Evolutionary conservation across 2,797 vertebrate species (phyloP), one percentile per base, ranked within the genome.

Genomic region (Oreochromis mossambicus): DNA sequence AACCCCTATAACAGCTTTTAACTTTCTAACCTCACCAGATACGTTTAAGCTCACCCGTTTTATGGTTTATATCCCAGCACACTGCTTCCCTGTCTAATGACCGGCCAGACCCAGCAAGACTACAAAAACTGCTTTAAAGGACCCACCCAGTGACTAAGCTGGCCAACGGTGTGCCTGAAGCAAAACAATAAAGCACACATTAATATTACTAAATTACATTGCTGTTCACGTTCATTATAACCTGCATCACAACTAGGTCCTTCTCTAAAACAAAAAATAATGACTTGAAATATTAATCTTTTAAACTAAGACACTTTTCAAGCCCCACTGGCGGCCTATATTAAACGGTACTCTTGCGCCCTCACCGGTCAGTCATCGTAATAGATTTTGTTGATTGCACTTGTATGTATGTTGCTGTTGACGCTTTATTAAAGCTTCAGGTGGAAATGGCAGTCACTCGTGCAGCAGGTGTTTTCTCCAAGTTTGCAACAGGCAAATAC

Each of bases 91-190:
- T 89, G 89, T 80, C 91, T 86, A 56, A 89, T 50, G 66, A 51
- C 68, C 78, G 7, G 43, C n/a, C 52, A 70, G 21, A 21, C 21
- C 34, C 79, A 3, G 6, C 48, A 50, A 86, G 41, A 95, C 94
- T 94, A 94, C 94, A 93, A 91, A 83, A 78, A 13, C 34, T 13
- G 41, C 8, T 26, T 19, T 54, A 11, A 84, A 91, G 87, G 91
- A 92, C 93, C 94, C 77, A 12, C 1, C 3, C 2, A 1, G 1
- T 1, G 0, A 34, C 1, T 36, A 55, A 68, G 92, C 8, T 76
- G 88, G 1, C 84, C 48, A 5, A 76, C 7, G 11, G 38, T 55
- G 19, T 88, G 93, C 95, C 93, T 82, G 86, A 82, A 29, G 14
- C 19, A 2, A 17, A 83, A 81, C 85, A 14, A 41, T 24, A 73